A percentile compares a stretch with the other conserved stretches of the same genome.
Conservation (phyloP, 2,888 invertebrate species). For the Acrobasis consociella region DNA sequence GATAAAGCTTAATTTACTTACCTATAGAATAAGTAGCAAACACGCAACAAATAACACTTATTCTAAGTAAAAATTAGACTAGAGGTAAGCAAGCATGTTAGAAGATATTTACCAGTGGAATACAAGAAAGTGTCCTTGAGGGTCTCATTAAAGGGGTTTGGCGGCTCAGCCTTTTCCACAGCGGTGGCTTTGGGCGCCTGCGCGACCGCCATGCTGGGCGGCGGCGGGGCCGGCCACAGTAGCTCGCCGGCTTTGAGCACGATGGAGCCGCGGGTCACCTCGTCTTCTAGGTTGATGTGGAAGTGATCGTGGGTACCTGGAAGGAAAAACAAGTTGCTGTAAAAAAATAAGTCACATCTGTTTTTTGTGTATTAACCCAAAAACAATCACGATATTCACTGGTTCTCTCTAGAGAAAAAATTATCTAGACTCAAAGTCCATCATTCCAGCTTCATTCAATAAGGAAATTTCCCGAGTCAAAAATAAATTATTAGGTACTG, state of each 20-base stretch:
- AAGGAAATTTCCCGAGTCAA: too few species aligned
- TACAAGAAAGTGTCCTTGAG: constrained; percentile 86
- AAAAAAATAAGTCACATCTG: not conserved
- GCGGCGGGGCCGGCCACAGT: constrained; percentile 91
- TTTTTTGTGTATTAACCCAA: not conserved
- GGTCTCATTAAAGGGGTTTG: constrained; percentile 87
- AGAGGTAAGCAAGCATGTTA: too few species aligned
- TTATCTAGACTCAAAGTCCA: too few species aligned
- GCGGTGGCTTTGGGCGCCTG: constrained; percentile 61
- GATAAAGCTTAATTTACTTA: too few species aligned
- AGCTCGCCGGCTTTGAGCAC: constrained; percentile 88
- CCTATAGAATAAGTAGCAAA: too few species aligned
- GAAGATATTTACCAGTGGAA: constrained; percentile 82
- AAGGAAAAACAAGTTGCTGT: not conserved
- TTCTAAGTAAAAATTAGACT: too few species aligned
- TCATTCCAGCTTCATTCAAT: too few species aligned
- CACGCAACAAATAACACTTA: too few species aligned
- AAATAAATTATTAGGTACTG: too few species aligned
- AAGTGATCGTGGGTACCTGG: constrained; percentile 89
- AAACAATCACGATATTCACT: not conserved
- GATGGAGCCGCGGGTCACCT: constrained; percentile 93
- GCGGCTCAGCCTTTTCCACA: constrained; percentile 66
- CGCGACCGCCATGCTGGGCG: constrained; percentile 78
- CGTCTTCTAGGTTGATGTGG: constrained; percentile 91
- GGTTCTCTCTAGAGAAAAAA: too few species aligned